A percentile compares a stretch with the other conserved stretches of the same genome.
Evolutionary conservation across 1,140 invertebrate species (phyloP).

Genomic region (Colletes gigas): DNA sequence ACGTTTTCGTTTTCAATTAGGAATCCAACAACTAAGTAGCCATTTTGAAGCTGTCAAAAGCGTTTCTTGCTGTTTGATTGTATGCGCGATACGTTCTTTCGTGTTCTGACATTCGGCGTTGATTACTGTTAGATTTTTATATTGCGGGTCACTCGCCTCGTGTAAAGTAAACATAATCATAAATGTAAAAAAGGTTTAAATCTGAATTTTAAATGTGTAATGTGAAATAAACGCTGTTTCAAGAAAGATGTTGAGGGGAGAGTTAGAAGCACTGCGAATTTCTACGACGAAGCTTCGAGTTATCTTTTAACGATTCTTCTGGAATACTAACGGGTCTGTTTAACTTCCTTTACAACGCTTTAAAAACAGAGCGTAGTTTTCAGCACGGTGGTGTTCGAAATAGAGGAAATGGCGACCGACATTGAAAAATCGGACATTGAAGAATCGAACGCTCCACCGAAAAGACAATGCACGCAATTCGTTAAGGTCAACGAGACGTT

Average conservation of each 20-base stretch:
- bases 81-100: background rate
- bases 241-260: background rate
- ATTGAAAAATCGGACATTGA: slow-evolving; percentile 77
- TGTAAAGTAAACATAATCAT: background rate
- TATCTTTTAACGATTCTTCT: background rate
- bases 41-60: slow-evolving; percentile 73
- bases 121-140: slow-evolving; percentile 1
- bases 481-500: slow-evolving; percentile 47
- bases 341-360: background rate
- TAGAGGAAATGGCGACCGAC: slow-evolving; percentile 76
- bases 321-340: background rate
- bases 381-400: slow-evolving; percentile 28
- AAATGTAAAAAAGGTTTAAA: background rate
- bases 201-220: background rate
- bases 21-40: slow-evolving; percentile 45
- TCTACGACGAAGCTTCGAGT: background rate
- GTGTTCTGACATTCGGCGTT: background rate
- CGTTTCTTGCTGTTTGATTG: slow-evolving; percentile 39
- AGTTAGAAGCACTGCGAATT: background rate
- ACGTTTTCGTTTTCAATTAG: background rate
- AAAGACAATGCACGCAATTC: slow-evolving; percentile 69
- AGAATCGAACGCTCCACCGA: slow-evolving; percentile 74
- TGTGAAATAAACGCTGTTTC: background rate
- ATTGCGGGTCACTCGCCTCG: no score
- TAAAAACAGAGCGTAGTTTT: background rate